Base-by-base conservation (phyloP, 2,888 invertebrate genomes). In the Orthosia incerta region DNA sequence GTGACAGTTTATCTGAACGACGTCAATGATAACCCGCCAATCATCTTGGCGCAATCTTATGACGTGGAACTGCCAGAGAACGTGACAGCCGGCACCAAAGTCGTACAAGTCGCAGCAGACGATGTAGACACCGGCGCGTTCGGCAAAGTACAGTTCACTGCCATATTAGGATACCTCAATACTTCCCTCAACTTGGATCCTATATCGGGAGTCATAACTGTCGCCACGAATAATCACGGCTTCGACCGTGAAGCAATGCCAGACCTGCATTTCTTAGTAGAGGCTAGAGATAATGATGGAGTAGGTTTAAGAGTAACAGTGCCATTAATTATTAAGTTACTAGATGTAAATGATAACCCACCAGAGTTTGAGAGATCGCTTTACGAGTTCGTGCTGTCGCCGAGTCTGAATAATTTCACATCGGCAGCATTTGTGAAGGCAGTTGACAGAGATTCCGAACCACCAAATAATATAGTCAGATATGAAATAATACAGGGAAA, bases 271-370 rank as follows among this genome's bases (percentile, higher is more conserved):
- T 97, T 99, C 87, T 97, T 97, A 90, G 98, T 99, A 79, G 98
- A 98, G 96, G 99, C 99, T 78, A 97, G 98, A 83, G 99, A 99
- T 94, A 98, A 98, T 91, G 98, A 98, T 87, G 98, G 98, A 69
- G 96, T 97, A 87, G 99, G 98, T 74, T 97, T 98, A 91, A 97
- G 97, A 86, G 97, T 98, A 60, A 97, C 97, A 83, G 97, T 98
- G 87, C 97, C 97, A 87, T 96, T 98, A 85, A 97, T 97, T 86
- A 97, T 99, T 89, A 97, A 97, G 94, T 95, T 99, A 84, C 95
- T 98, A 89, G 97, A 97, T 95, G 97, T 98, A 71, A 99, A 99
- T 93, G 99, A 99, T 94, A 98, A 99, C 94, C 97, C 97, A 71
- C 99, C 99, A 55, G 95, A 97, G 78, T 99, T 99, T 91, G 98